These are phyloP conservation scores for Sylvietta virens DNA, from an alignment of 2,113 vertebrate species.

Conservation along the genomic window DNA sequence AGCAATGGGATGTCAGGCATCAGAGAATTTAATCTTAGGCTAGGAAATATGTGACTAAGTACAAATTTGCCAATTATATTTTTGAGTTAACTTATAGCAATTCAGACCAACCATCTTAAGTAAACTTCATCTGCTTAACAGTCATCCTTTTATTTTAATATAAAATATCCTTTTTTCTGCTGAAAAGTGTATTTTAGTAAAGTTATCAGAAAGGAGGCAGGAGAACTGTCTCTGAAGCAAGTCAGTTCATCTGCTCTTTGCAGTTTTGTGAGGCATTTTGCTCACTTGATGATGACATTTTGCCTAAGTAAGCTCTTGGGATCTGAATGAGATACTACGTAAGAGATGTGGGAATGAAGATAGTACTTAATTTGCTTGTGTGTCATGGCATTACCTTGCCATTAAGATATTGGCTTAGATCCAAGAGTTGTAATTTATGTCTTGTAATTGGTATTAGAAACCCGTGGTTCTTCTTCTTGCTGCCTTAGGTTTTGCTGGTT, in stretches of 20 bases:
- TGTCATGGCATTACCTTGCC: background rate
- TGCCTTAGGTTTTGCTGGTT: background rate
- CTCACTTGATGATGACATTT: background rate
- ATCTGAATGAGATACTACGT: background rate
- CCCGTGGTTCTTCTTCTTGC: background rate
- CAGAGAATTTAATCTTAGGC: background rate
- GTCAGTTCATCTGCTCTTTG: background rate
- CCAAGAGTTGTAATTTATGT: background rate
- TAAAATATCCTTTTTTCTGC: background rate
- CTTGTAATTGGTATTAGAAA: background rate
- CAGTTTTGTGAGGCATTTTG: background rate
- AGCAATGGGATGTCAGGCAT: background rate
- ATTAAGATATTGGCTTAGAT: background rate
- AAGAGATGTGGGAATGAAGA: background rate
- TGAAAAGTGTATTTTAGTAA: background rate
- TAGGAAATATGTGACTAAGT: background rate
- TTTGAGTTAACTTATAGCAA: background rate
- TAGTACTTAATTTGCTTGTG: background rate
- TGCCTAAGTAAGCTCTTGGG: background rate
- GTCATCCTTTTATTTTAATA: background rate
- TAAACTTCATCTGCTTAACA: background rate
- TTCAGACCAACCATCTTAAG: background rate
- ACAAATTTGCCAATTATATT: background rate
- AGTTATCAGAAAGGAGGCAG: background rate
- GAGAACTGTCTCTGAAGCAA: background rate